phyloP scores from a whole-genome alignment of 2,888 invertebrate genomes.

The Luperina testacea region DNA sequence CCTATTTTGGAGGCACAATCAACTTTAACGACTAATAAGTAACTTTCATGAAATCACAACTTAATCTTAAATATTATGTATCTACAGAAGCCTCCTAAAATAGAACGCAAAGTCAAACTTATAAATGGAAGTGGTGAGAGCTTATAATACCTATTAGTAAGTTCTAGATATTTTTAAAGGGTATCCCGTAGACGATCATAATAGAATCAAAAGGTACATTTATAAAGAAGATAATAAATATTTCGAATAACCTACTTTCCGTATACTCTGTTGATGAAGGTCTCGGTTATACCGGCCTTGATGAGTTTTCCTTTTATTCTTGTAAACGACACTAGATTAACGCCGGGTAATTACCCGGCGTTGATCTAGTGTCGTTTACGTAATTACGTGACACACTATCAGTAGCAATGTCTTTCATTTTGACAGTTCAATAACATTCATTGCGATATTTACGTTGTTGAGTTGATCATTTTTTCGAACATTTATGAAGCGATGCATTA shows the following conservation, averaged over 20 bases:
- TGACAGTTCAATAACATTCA: too few species aligned
- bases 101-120: conserved; percentile 21
- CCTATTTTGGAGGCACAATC: not conserved
- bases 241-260: not conserved
- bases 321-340: not conserved
- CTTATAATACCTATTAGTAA: conserved; percentile 20
- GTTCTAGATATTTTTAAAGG: not conserved
- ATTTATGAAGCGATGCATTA: too few species aligned
- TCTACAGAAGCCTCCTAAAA: not conserved
- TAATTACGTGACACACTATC: too few species aligned
- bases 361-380: too few species aligned
- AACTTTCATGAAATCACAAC: conserved; percentile 24
- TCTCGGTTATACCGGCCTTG: not conserved
- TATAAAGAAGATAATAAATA: not conserved
- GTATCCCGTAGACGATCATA: not conserved
- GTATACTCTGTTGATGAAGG: not conserved
- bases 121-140: conserved; percentile 37
- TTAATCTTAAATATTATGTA: conserved; percentile 23
- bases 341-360: too few species aligned
- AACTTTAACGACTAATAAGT: conserved; percentile 3
- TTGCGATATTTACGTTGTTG: too few species aligned
- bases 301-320: not conserved
- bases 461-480: too few species aligned
- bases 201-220: not conserved
- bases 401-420: too few species aligned